These are phyloP conservation scores for Apomyelois bistriatella DNA, from an alignment of 2,888 invertebrate species.

Conservation along the genomic window DNA sequence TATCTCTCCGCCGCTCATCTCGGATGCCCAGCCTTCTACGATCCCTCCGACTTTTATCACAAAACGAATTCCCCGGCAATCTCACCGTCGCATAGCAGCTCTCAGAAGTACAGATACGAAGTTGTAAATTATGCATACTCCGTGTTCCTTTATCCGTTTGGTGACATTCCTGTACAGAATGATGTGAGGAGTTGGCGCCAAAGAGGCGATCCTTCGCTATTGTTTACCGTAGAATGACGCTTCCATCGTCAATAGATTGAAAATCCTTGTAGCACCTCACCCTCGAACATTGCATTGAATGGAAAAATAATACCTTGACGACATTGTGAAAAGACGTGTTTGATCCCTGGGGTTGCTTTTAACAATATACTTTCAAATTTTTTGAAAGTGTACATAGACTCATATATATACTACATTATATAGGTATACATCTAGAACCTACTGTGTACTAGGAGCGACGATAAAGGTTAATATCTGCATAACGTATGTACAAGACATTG, in stretches of 20 bases:
- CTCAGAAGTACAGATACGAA: slow-evolving; percentile 33
- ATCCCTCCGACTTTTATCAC: slow-evolving; percentile 15
- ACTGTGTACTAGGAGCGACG: too few relatives aligned
- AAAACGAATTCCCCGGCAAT: slow-evolving; percentile 25
- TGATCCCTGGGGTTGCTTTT: not conserved
- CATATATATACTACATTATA: not conserved
- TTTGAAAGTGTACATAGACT: too few relatives aligned
- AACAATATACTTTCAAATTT: not conserved
- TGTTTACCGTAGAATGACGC: slow-evolving; percentile 38
- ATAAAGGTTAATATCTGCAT: too few relatives aligned
- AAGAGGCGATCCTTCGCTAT: slow-evolving; percentile 39
- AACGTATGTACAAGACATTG: too few relatives aligned
- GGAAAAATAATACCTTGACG: slow-evolving; percentile 2
- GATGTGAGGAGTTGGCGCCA: slow-evolving; percentile 58
- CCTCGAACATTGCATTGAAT: slow-evolving; percentile 19
- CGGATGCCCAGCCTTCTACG: slow-evolving; percentile 23
- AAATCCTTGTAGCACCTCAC: slow-evolving; percentile 34
- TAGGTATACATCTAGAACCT: too few relatives aligned
- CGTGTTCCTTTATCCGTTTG: slow-evolving; percentile 47
- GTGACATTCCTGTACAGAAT: slow-evolving; percentile 34
- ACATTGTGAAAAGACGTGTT: slow-evolving; percentile 4
- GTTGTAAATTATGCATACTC: slow-evolving; percentile 43
- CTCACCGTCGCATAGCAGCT: slow-evolving; percentile 37
- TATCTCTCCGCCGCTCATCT: slow-evolving; percentile 24
- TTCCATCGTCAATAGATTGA: slow-evolving; percentile 29